phyloP scores from a whole-genome alignment of 2,888 invertebrate species.

The Argyra leucocephala region DNA sequence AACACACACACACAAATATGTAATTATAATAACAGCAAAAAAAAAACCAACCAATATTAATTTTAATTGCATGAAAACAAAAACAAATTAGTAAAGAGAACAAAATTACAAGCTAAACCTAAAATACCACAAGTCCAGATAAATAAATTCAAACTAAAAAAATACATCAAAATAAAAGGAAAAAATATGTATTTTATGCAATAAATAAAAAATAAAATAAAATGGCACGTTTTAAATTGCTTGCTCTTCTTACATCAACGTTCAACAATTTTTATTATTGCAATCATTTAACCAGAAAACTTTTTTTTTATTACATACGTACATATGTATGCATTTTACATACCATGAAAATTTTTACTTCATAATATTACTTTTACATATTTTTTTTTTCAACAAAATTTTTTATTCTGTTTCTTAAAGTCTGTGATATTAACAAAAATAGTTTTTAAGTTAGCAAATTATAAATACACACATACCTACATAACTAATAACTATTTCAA shows the following conservation, averaged over 20 bases:
- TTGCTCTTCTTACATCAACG: slow-evolving; percentile 1
- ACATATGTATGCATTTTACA: background rate
- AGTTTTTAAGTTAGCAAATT: too few species aligned
- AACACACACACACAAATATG: too few species aligned
- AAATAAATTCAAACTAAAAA: background rate
- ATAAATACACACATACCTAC: too few species aligned
- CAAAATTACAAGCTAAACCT: too few species aligned
- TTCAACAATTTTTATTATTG: slow-evolving; percentile 6
- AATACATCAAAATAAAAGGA: background rate
- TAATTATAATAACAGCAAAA: too few species aligned
- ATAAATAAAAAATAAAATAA: background rate
- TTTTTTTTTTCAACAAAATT: too few species aligned
- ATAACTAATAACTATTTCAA: background rate
- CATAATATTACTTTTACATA: background rate
- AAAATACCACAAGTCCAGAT: background rate
- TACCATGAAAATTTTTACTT: background rate
- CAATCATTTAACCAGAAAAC: background rate
- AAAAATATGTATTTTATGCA: too few species aligned
- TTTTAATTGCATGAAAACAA: background rate
- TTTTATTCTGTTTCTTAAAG: too few species aligned
- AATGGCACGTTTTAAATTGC: slow-evolving; percentile 6
- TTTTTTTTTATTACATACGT: background rate
- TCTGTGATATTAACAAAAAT: too few species aligned
- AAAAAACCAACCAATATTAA: too few species aligned
- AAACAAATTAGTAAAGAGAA: background rate